A percentile compares a stretch with the other conserved stretches of the same genome.
These are phyloP conservation scores for Steinernema carpocapsae DNA, from an alignment of 2,888 invertebrate genomes.

Conservation along the genomic window DNA sequence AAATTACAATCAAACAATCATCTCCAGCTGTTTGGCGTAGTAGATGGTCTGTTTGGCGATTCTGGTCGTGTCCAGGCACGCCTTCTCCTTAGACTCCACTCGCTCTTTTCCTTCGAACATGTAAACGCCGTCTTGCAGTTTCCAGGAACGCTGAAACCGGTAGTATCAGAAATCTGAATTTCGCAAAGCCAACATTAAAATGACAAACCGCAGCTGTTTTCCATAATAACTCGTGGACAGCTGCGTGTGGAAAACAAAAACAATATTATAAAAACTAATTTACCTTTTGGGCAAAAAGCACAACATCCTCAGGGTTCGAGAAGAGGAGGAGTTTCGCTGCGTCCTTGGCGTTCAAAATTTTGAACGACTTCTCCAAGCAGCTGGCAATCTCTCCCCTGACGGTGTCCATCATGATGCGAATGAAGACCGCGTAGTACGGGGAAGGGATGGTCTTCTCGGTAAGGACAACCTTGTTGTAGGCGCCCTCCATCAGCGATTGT, in stretches of 20 bases:
- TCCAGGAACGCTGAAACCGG: constrained; percentile 81
- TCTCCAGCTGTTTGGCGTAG: constrained; percentile 95
- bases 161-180: constrained; percentile 42
- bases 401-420: constrained; percentile 91
- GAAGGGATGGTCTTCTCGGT: constrained; percentile 95
- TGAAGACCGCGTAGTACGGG: constrained; percentile 91
- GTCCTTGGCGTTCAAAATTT: constrained; percentile 82
- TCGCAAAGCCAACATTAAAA: background rate
- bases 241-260: background rate
- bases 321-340: constrained; percentile 85
- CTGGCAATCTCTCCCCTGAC: constrained; percentile 94
- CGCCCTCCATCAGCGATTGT: constrained; percentile 98
- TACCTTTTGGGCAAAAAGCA: constrained; percentile 33
- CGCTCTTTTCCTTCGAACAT: constrained; percentile 77
- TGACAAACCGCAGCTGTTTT: no score
- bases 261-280: no score
- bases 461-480: constrained; percentile 93
- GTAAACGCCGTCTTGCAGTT: constrained; percentile 79
- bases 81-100: constrained; percentile 72
- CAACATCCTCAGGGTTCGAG: constrained; percentile 42
- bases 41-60: constrained; percentile 91
- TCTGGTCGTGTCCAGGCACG: constrained; percentile 82
- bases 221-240: no score
- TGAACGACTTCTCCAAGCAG: constrained; percentile 95
- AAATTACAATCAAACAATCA: constrained; percentile 83